phyloP scores from a whole-genome alignment of 2,797 vertebrate species.

The Momotus momota region DNA sequence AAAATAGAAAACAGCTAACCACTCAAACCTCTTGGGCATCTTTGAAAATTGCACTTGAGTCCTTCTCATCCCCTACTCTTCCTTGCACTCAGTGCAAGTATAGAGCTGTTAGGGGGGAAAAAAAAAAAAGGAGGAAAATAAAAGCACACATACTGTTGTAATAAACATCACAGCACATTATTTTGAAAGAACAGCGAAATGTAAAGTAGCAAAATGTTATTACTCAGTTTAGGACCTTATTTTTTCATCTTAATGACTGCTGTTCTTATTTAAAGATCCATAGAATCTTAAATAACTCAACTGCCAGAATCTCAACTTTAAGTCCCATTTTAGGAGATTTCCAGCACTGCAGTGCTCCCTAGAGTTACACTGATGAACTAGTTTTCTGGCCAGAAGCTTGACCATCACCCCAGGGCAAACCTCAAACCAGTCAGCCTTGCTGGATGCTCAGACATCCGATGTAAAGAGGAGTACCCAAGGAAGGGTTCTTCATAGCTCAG shows the following conservation, averaged over 20 bases:
- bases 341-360: conserved; percentile 35
- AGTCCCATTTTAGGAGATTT: not conserved
- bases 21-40: not conserved
- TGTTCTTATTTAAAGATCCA: conserved; percentile 14
- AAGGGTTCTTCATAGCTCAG: not conserved
- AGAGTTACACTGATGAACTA: not conserved
- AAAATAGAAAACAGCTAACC: not conserved
- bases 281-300: not conserved
- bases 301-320: not conserved
- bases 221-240: conserved; percentile 18
- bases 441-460: not conserved
- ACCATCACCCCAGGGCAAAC: not conserved
- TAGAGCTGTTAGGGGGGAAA: not conserved
- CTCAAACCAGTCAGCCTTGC: not conserved
- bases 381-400: not conserved
- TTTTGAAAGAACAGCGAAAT: not conserved
- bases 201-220: conserved; percentile 20
- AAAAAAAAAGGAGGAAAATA: not conserved
- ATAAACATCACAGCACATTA: not conserved
- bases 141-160: not conserved
- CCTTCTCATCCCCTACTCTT: not conserved
- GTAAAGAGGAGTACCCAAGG: not conserved
- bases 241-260: conserved; percentile 18
- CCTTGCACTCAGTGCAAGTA: not conserved
- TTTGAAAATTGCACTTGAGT: not conserved